These are phyloP conservation scores for Oreochromis niloticus DNA, from an alignment of 2,113 vertebrate species.

Conservation along the genomic window DNA sequence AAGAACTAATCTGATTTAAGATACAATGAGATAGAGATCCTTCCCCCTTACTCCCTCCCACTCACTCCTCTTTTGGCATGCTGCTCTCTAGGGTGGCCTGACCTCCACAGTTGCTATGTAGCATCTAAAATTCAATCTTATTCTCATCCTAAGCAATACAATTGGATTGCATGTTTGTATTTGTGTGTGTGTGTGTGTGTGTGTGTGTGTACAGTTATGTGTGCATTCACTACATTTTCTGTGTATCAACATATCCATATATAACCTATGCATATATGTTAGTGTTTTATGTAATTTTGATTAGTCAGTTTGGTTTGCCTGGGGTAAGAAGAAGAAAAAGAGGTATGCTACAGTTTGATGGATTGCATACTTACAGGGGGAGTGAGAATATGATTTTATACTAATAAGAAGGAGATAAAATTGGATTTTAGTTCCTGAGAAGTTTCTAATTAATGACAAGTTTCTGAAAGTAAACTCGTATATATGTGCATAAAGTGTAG, in stretches of 20 bases:
- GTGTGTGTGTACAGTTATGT: neutral
- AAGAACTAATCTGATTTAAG: slow-evolving; percentile 43
- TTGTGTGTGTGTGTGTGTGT: neutral
- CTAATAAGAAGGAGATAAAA: neutral
- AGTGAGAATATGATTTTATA: neutral
- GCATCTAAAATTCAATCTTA: slow-evolving; percentile 34
- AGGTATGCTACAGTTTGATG: neutral
- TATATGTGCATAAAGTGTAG: neutral
- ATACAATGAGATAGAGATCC: slow-evolving; percentile 16
- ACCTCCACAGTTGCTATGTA: slow-evolving; percentile 35
- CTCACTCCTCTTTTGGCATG: neutral
- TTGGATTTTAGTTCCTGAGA: neutral
- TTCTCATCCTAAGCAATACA: slow-evolving; percentile 1
- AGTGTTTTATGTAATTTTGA: neutral
- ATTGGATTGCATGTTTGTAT: neutral
- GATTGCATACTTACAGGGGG: neutral
- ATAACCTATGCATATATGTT: neutral
- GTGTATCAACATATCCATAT: neutral
- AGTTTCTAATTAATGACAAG: neutral
- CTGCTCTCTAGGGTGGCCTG: slow-evolving; percentile 1
- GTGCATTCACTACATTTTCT: neutral
- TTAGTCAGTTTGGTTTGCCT: neutral
- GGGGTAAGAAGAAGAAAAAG: neutral
- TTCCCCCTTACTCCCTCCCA: neutral
- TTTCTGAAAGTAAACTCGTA: neutral